Conservation (phyloP, 2,888 invertebrate genomes). For the Byasa hedistus region DNA sequence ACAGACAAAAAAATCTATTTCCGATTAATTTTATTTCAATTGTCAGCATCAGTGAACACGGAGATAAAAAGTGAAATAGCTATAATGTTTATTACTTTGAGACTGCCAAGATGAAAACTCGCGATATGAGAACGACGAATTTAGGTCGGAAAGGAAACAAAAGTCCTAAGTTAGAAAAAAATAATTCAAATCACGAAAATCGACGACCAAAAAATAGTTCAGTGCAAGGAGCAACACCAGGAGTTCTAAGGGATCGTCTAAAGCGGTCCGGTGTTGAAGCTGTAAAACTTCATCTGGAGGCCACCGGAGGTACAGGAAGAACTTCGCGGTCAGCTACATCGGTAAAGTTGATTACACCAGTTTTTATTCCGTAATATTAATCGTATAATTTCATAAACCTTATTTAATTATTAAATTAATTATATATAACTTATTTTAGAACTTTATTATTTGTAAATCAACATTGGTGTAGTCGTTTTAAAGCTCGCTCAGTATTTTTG, state of each 20-base stretch:
- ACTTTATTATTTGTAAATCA: neutral
- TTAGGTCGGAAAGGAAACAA: slow-evolving; percentile 41
- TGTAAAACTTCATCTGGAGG: slow-evolving; percentile 65
- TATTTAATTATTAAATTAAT: too few species aligned
- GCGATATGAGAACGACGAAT: slow-evolving; percentile 49
- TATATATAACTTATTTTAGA: too few species aligned
- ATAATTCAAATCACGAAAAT: slow-evolving; percentile 31
- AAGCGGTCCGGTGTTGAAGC: slow-evolving; percentile 73
- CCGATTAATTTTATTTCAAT: slow-evolving; percentile 45
- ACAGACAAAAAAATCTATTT: slow-evolving; percentile 43
- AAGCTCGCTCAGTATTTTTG: too few species aligned
- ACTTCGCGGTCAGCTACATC: slow-evolving; percentile 71
- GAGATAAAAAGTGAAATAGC: slow-evolving; percentile 32
- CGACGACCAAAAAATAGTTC: slow-evolving; percentile 37
- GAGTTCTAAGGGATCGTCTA: slow-evolving; percentile 41
- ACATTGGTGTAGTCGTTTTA: neutral
- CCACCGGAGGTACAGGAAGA: slow-evolving; percentile 68
- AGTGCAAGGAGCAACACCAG: slow-evolving; percentile 27
- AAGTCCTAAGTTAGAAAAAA: slow-evolving; percentile 39
- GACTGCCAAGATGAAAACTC: slow-evolving; percentile 63
- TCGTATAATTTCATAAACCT: too few species aligned
- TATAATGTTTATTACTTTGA: slow-evolving; percentile 31
- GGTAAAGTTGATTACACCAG: slow-evolving; percentile 42
- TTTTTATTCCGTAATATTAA: neutral
- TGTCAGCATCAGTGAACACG: slow-evolving; percentile 39